These are phyloP conservation scores for Prunella himalayana DNA, from an alignment of 2,113 vertebrate genomes.

Conservation along the genomic window DNA sequence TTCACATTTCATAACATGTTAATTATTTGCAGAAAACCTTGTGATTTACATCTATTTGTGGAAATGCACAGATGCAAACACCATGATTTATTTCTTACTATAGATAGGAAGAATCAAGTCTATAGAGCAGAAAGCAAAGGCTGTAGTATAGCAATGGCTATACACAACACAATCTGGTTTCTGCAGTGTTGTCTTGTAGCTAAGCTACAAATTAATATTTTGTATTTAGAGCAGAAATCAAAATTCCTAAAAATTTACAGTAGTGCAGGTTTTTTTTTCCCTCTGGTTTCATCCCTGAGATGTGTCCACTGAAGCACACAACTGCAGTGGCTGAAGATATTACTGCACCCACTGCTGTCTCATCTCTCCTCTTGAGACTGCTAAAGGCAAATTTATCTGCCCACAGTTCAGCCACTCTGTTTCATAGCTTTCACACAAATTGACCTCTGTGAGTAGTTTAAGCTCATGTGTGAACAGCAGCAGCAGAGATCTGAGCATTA, in stretches of 20 bases:
- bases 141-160: not conserved
- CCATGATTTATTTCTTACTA: not conserved
- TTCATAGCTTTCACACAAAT: not conserved
- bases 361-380: not conserved
- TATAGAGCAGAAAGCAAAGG: not conserved
- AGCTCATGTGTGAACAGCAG: not conserved
- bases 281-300: not conserved
- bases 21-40: not conserved
- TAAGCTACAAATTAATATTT: not conserved
- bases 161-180: not conserved
- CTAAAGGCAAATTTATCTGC: not conserved
- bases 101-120: not conserved
- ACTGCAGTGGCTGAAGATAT: not conserved
- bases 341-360: not conserved
- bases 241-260: not conserved
- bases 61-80: not conserved
- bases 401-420: not conserved
- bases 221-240: not conserved
- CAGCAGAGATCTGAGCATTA: not conserved
- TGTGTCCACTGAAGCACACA: not conserved
- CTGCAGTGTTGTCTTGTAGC: not conserved
- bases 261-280: rapidly evolving
- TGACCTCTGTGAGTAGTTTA: not conserved
- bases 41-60: not conserved
- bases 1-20: not conserved